Conservation (phyloP, 2,113 vertebrate genomes). For the Rattus rattus region DNA sequence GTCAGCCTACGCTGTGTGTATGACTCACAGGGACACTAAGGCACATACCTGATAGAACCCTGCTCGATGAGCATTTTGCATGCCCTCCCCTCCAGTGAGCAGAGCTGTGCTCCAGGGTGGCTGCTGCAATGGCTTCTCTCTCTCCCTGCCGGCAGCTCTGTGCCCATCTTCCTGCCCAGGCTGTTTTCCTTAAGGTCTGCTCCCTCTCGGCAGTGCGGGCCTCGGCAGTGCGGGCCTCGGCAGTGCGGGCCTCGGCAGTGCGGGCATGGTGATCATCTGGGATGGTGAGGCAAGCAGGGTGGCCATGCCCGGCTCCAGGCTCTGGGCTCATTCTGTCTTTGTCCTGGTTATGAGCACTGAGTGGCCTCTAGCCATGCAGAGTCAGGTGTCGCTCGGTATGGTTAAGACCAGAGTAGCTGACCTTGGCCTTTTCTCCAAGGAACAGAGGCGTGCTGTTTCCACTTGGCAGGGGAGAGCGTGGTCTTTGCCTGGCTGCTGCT, state of each 20-base stretch:
- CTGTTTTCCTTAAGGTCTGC: neutral
- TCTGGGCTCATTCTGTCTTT: neutral
- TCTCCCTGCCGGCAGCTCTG: rapidly evolving
- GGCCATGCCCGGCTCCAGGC: neutral
- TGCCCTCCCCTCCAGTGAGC: neutral
- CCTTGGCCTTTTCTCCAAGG: conserved; percentile 77
- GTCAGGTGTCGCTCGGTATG: conserved; percentile 36
- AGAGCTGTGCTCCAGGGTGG: neutral
- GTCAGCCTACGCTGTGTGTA: neutral
- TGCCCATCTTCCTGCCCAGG: neutral
- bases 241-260: neutral
- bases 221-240: too few relatives aligned
- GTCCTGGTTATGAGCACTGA: neutral
- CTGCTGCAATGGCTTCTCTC: neutral
- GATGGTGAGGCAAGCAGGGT: rapidly evolving
- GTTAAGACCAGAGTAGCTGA: conserved; percentile 67
- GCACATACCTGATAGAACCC: neutral
- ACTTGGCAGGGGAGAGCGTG: conserved; percentile 67
- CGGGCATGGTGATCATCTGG: neutral
- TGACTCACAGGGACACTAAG: neutral
- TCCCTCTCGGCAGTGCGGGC: too few relatives aligned
- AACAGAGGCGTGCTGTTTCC: conserved; percentile 57
- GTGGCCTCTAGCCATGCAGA: neutral
- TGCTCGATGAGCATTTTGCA: neutral
- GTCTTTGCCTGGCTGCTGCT: conserved; percentile 75